These are phyloP conservation scores for Mallotus villosus DNA, from an alignment of 2,797 vertebrate species.

Conservation along the genomic window DNA sequence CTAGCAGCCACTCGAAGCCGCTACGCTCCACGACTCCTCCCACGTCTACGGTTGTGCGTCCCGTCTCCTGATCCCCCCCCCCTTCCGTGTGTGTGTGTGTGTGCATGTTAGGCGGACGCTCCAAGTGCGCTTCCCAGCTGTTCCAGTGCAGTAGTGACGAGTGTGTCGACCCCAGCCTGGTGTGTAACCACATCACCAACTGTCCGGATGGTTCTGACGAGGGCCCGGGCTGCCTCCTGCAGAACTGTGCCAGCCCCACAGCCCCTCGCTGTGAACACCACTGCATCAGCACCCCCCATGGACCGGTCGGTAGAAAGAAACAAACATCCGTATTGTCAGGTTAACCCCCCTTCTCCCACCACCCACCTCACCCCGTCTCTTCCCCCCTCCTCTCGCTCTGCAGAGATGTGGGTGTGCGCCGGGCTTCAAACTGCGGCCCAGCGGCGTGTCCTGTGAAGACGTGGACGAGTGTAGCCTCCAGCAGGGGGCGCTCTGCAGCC, in stretches of 20 bases:
- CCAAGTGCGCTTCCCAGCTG: constrained; percentile 70
- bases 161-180: constrained; percentile 74
- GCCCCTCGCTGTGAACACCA: constrained; percentile 69
- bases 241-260: constrained; percentile 64
- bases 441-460: constrained; percentile 74
- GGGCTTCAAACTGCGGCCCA: constrained; percentile 70
- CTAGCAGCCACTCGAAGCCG: not conserved
- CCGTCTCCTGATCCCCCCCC: not conserved
- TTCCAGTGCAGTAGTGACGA: constrained; percentile 75
- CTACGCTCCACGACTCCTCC: not conserved
- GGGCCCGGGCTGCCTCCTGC: constrained; percentile 66
- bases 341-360: too few relatives aligned
- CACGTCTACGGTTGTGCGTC: not conserved
- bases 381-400: not conserved
- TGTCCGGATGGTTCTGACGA: constrained; percentile 84
- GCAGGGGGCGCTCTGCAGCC: constrained; percentile 70
- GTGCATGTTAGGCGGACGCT: constrained; percentile 66
- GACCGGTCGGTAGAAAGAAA: constrained; percentile 67
- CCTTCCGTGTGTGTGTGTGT: not conserved
- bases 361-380: not conserved
- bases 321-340: too few relatives aligned
- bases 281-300: constrained; percentile 82
- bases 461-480: constrained; percentile 78
- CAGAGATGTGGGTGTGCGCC: constrained; percentile 79
- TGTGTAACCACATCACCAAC: constrained; percentile 78